Evolutionary conservation across 2,888 invertebrate genomes (phyloP).

Genomic region (Punctoribates punctum): DNA sequence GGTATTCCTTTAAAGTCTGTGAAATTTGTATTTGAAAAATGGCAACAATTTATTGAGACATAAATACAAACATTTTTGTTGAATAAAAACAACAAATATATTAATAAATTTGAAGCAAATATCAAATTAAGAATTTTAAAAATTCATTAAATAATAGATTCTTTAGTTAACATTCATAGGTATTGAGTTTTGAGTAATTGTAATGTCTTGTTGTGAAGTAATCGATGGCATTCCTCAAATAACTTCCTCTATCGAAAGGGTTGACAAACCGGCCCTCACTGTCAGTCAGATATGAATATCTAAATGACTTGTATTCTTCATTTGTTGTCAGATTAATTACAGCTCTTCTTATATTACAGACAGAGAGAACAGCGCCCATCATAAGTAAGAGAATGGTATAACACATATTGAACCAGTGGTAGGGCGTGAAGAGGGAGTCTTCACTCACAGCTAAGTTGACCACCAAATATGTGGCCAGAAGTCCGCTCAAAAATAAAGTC

Average conservation of each 20-base stretch:
- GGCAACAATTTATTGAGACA: no score
- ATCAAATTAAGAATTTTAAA: no score
- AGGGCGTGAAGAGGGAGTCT: neutral
- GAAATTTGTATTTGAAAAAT: no score
- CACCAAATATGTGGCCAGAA: neutral
- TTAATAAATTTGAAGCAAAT: neutral
- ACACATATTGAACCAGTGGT: slow-evolving; percentile 1
- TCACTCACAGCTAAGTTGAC: neutral
- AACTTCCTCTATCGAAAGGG: slow-evolving; percentile 19
- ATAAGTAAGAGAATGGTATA: neutral
- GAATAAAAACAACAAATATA: no score
- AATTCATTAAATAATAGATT: no score
- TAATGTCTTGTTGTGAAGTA: neutral
- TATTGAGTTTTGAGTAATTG: neutral
- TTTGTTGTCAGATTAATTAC: slow-evolving; percentile 22
- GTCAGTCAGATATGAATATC: neutral
- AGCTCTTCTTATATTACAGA: slow-evolving; percentile 29
- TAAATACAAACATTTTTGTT: no score
- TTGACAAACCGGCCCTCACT: neutral
- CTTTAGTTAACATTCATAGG: neutral
- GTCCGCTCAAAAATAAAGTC: neutral
- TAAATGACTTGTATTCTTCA: neutral
- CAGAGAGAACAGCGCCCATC: neutral
- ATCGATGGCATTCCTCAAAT: neutral
- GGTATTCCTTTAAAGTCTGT: no score